Conservation (phyloP, 2,113 vertebrate genomes). For the Monarcha castaneiventris region DNA sequence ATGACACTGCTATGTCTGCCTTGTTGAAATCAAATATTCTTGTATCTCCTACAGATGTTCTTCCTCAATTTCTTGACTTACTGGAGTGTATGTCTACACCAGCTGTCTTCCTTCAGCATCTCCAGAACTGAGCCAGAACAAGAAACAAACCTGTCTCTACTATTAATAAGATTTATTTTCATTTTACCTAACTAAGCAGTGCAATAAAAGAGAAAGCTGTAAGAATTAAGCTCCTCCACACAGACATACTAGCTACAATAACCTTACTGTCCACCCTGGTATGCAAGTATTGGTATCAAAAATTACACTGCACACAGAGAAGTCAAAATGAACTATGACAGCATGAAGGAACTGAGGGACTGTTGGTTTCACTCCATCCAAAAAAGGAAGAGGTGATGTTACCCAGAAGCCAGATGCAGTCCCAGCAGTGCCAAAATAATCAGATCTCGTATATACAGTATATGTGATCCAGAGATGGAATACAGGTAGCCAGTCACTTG, state of each 20-base stretch:
- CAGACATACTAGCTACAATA: not conserved
- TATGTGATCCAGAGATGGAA: not conserved
- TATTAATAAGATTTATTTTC: constrained; percentile 24
- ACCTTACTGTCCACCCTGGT: not conserved
- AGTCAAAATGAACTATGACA: not conserved
- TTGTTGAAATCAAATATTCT: constrained; percentile 11
- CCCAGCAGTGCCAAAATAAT: constrained; percentile 21
- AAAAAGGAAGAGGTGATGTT: not conserved
- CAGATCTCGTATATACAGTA: not conserved
- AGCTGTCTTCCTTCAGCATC: constrained; percentile 36
- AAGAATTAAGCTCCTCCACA: not conserved
- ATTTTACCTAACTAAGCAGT: not conserved
- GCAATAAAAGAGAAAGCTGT: not conserved
- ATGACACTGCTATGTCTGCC: constrained; percentile 7
- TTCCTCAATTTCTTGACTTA: constrained; percentile 24
- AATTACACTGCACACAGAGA: not conserved
- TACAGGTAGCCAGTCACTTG: not conserved
- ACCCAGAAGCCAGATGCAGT: constrained; percentile 10
- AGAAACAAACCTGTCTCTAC: constrained; percentile 25
- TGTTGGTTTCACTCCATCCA: not conserved
- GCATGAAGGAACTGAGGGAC: not conserved
- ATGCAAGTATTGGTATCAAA: not conserved
- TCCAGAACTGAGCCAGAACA: not conserved
- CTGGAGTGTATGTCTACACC: not conserved
- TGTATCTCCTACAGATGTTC: constrained; percentile 25